Evolutionary conservation across 2,888 invertebrate species (phyloP), one percentile per base, ranked within the genome.

Genomic region (Adela reaumurella): DNA sequence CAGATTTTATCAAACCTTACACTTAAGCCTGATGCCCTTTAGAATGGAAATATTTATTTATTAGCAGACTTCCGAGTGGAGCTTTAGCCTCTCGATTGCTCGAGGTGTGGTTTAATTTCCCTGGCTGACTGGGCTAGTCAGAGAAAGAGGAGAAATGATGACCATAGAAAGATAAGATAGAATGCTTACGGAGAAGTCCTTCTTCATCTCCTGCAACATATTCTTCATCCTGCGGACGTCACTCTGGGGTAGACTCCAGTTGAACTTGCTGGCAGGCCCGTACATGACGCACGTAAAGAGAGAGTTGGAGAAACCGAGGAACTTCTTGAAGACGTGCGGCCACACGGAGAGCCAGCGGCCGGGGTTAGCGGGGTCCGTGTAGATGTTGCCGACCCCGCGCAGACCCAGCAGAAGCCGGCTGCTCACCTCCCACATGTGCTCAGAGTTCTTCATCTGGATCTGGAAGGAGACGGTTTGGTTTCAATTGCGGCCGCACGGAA

Each of bases 251-350:
- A 85, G 64, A 18, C 79, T 71, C 56, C 84, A 81, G 58, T 79
- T 80, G 52, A 87, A 70, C 58, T 83, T 84, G 58, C 83, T 83
- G 50, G 84, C 50, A 2, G 88, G 81, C 1, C 86, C 87, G 47
- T 88, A 84, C 1, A 71, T 62, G 1, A 90, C 78, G 19, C 85
- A 83, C 1, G 86, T 81, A 17, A 88, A 71, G n/a, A 84, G 87
- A 58, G 88, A 85, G 6, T 83, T 68, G 0, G 90, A 89, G 49
- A 74, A 59, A n/a, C 85, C 82, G 2, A 83, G 65, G 17, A 85
- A 48, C 57, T 81, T 86, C 59, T 86, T 88, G 0, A 90, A 60
- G 0, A 90, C 68, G 65, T 87, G 86, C 1, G 81, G 76, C 69
- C 83, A 81, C 2, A 85, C 77, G 8, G 84, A 84, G 48, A 82